Conservation (phyloP, 2,888 invertebrate species). For the Ischnura elegans region DNA sequence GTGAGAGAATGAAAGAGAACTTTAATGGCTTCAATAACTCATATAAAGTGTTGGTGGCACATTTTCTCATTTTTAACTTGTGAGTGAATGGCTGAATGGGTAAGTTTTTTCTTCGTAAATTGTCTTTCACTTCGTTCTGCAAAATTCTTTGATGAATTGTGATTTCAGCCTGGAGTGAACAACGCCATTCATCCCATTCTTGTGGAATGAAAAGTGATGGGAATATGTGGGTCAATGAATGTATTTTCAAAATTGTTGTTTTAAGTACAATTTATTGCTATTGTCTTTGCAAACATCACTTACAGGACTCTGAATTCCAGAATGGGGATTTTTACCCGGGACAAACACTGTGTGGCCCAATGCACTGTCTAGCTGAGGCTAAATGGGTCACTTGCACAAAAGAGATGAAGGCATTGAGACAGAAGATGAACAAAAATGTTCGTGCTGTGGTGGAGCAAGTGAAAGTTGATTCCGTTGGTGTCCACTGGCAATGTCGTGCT, state of each 20-base stretch:
- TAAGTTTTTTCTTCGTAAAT: no score
- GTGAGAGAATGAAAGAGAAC: no score
- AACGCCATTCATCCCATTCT: no score
- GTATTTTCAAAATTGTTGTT: conserved; percentile 11
- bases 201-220: no score
- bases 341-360: conserved; percentile 86
- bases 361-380: conserved; percentile 87
- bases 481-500: conserved; percentile 92
- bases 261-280: conserved; percentile 46
- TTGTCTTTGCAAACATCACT: conserved; percentile 67
- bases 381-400: conserved; percentile 90
- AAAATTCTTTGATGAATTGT: no score
- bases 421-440: conserved; percentile 77
- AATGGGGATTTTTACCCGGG: conserved; percentile 85
- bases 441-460: conserved; percentile 91
- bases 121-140: no score
- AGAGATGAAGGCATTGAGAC: conserved; percentile 82
- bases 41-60: no score
- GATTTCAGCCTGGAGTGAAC: no score
- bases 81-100: no score
- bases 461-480: conserved; percentile 88
- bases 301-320: conserved; percentile 81
- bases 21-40: no score
- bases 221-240: no score
- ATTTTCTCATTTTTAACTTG: no score